Base-by-base conservation (phyloP, 2,113 vertebrate genomes). In the Carassius carassius region DNA sequence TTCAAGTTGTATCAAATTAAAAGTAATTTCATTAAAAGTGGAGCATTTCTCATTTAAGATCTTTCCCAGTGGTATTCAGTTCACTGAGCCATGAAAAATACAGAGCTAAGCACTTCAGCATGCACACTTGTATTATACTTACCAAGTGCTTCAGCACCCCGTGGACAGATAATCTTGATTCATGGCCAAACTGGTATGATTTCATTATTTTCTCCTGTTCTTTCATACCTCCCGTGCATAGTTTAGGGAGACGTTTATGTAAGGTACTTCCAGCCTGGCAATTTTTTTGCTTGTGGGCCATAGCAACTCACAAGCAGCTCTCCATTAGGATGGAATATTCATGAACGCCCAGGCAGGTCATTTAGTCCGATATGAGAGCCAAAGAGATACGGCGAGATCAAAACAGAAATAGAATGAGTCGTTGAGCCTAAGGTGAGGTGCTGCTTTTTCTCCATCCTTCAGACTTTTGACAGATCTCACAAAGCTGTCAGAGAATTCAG, bases 291-390 rank as follows among this genome's bases (percentile, higher is more conserved):
- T 78, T 86, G 89, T 86, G 90, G 89, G 78, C 32, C 74, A 35
- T 62, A 79, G 84, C 85, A 86, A 67, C 65, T 35, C 44, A 82
- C 58, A 81, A 72, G 25, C 60, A 82, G 74, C 79, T 54, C 78
- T 88, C 88, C 79, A 65, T 79, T 35, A 49, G 85, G 86, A 84
- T 88, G 86, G 91, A 93, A 93, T 93, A 93, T 94, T 93, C 89
- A 93, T 92, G 82, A 85, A 54, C 9, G 13, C 56, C 62, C 29
- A 82, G 63, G 17, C 29, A 25, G 87, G 82, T 90, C 87, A 89
- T 75, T 86, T 81, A 90, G 89, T 88, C 87, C 58, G 58, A 49
- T 49, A 70, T 4, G 13, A 73, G 23, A 12, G 69, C 62, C 51
- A 84, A 86, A 82, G 85, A 86, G 65, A 73, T 72, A 60, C 21